Base-by-base conservation (phyloP, 2,113 vertebrate species). In the Varanus komodoensis region DNA sequence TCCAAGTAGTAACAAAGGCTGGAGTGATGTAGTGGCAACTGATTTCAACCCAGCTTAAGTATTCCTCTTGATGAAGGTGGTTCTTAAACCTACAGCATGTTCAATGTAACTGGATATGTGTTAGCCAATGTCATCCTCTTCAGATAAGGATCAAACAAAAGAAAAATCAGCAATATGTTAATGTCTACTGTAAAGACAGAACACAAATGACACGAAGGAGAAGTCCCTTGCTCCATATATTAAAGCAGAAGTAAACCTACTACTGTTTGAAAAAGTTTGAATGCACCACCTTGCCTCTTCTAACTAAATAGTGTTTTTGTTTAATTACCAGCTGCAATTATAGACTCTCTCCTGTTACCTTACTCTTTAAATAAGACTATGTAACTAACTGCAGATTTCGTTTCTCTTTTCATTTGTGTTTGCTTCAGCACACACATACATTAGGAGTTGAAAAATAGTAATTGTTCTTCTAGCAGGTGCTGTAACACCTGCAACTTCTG, bases 331-430 rank as follows among this genome's bases (percentile, higher is more conserved):
- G 15, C 73, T 78, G 32, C 77, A 14, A 52, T 17, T 32, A 25
- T 68, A 5, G 71, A 44, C n/a, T 67, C 88, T 93, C 87, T n/a
- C 75, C 89, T 93, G 57, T 92, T 93, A 71, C 79, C 79, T 92
- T 6, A 68, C 17, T 91, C 27, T 83, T 82, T 68, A 38, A 73
- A 86, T 3, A 77, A 89, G 44, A 8, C 87, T 21, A 77, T 71
- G 3, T 32, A 93, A 89, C 90, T 84, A 90, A 82, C 89, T 89
- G 89, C 87, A 77, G 85, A 2, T 25, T 0, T 69, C n/a, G 3
- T 94, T 87, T 91, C 91, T 87, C 9, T 89, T 94, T 94, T 84
- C 38, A 91, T 92, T 94, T 88, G 0, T 0, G 91, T 75, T 89
- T 94, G 84, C 15, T 34, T 34, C 86, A 89, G 87, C 73, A 69